A percentile compares a stretch with the other conserved stretches of the same genome.
Conservation (phyloP, 2,888 invertebrate genomes). For the Nomada hirtipes region DNA sequence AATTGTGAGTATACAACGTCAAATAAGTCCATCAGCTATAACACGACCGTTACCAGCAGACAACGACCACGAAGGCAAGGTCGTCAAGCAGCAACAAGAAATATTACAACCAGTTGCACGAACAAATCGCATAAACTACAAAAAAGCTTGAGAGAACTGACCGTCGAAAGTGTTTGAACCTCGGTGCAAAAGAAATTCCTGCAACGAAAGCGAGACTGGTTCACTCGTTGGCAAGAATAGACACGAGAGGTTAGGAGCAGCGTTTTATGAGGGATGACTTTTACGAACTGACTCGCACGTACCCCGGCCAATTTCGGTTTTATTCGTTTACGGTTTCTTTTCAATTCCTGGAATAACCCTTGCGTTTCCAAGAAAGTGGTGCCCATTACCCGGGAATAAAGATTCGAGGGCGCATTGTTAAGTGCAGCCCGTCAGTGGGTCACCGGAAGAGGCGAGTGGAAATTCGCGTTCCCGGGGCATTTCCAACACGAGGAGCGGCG, state of each 20-base stretch:
- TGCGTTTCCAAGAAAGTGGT: constrained; percentile 69
- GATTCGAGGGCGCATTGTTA: constrained; percentile 53
- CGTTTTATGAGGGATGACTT: constrained; percentile 65
- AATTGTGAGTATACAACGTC: too few relatives aligned
- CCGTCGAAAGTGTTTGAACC: not conserved
- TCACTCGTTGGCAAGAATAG: not conserved
- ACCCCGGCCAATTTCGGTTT: constrained; percentile 65
- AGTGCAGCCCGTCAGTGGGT: constrained; percentile 6
- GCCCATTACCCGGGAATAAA: constrained; percentile 64
- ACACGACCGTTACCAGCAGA: too few relatives aligned
- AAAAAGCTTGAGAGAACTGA: too few relatives aligned
- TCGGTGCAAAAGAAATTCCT: constrained; percentile 35
- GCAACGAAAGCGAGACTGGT: constrained; percentile 11
- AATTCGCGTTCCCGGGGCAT: constrained; percentile 18
- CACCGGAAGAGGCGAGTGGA: constrained; percentile 5
- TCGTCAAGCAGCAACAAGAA: too few relatives aligned
- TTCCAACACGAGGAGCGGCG: constrained; percentile 28
- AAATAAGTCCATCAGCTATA: too few relatives aligned
- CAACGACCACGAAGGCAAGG: too few relatives aligned
- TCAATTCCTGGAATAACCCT: constrained; percentile 74
- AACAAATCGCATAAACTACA: too few relatives aligned
- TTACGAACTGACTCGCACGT: constrained; percentile 42
- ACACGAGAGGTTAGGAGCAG: not conserved
- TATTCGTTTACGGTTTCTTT: constrained; percentile 72
- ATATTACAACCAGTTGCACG: too few relatives aligned